Percentiles rank a stretch among this genome's conserved stretches.
phyloP scores from a whole-genome alignment of 2,113 vertebrate genomes.

The Colistium nudipinnis region DNA sequence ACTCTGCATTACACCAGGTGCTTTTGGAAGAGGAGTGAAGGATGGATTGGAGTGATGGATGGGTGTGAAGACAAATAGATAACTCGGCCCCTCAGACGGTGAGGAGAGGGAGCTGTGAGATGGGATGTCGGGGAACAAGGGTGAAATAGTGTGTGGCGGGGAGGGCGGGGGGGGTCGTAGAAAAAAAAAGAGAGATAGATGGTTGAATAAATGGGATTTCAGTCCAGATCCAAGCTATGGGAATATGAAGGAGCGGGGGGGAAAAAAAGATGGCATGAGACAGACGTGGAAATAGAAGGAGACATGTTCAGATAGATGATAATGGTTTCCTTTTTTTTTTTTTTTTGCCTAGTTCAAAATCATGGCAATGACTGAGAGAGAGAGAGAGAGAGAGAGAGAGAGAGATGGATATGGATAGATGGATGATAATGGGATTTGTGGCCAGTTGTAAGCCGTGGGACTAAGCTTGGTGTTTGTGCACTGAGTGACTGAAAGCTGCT shows the following conservation, averaged over 20 bases:
- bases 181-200: constrained; percentile 20
- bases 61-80: constrained; percentile 58
- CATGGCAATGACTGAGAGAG: constrained; percentile 18
- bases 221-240: constrained; percentile 49
- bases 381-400: constrained; percentile 10
- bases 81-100: constrained; percentile 42
- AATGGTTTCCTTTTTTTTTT: constrained; percentile 57
- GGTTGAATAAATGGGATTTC: constrained; percentile 67
- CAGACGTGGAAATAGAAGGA: constrained; percentile 57
- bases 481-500: constrained; percentile 76
- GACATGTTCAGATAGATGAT: constrained; percentile 51
- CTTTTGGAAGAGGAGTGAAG: background rate
- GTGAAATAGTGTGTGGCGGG: constrained; percentile 8
- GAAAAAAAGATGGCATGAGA: constrained; percentile 48
- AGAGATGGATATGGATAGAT: constrained; percentile 63
- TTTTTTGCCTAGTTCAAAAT: constrained; percentile 53
- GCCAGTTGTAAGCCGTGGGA: constrained; percentile 61
- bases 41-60: constrained; percentile 36
- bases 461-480: constrained; percentile 70
- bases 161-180: background rate
- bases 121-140: background rate
- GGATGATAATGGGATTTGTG: constrained; percentile 71
- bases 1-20: background rate
- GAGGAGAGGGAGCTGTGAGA: constrained; percentile 20
- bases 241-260: constrained; percentile 51